Base-by-base conservation (phyloP, 2,888 invertebrate species). In the Synergus umbraculus region DNA sequence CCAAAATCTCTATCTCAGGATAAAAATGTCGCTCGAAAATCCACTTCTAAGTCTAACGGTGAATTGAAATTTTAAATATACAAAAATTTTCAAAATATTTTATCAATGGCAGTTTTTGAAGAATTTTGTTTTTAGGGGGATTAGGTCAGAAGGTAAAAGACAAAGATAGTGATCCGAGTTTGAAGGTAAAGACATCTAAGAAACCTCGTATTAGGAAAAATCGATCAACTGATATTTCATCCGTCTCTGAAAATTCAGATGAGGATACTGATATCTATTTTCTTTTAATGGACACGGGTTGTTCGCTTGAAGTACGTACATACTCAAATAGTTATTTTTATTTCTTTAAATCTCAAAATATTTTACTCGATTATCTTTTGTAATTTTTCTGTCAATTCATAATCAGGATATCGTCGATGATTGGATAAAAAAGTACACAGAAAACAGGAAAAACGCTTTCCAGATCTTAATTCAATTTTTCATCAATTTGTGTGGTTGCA, bases 401-500 rank as follows among this genome's bases (percentile, higher is more conserved):
- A 9, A 44, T 80, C 90, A 96, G 95, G 96, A 95, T 90, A 96
- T 98, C 84, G 98, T 99, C 15, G 99, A 99, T 92, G 98, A 98
- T 91, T 99, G 99, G 99, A 99, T 99, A 88, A 98, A 99, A 90
- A 96, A 97, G 85, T 99, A 99, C 92, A 99, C 99, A 92, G 95
- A 94, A 65, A 97, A 98, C 92, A 94, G 97, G 3, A 98, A 98
- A 91, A 95, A 96, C 43, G 98, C 98, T 0, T 93, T 99, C 15
- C 95, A 99, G 65, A 96, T 98, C 87, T 93, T 99, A 65, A 98
- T 99, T 96, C 99, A 99, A 93, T 99, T 99, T 93, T 99, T 99
- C 90, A 98, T 99, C 82, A 98, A 98, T 92, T 97, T 98, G 0
- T 98, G 98, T 58, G 99, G 99, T 0, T 99, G 99, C 91, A 97